Percentiles rank a stretch among this genome's conserved stretches.
These are phyloP conservation scores for Stramonita haemastoma DNA, from an alignment of 2,888 invertebrate species.

Conservation along the genomic window DNA sequence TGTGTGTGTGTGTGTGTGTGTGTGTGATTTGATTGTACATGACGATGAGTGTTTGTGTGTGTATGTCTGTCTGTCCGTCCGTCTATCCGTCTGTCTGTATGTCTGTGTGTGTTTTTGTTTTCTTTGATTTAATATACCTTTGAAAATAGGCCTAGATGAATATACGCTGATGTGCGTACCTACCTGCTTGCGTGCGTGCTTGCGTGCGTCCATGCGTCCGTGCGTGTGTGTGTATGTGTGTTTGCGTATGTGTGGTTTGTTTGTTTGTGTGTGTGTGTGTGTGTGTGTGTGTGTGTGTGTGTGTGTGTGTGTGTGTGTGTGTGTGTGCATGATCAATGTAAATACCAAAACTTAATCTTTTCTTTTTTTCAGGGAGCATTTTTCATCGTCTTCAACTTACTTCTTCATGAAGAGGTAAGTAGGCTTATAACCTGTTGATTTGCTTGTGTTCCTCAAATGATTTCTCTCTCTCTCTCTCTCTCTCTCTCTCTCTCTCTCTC, in stretches of 20 bases:
- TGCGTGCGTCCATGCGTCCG: no score
- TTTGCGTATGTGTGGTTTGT: no score
- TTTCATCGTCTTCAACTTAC: conserved; percentile 76
- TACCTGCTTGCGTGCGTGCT: no score
- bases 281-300: not conserved
- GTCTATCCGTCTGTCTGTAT: no score
- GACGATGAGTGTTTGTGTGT: no score
- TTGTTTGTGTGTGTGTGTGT: no score
- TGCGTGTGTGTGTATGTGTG: not conserved
- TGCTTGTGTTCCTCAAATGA: not conserved
- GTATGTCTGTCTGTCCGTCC: no score
- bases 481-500: not conserved
- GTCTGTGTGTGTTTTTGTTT: no score
- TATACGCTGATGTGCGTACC: no score
- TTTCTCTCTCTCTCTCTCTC: not conserved
- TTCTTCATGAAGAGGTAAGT: conserved; percentile 78
- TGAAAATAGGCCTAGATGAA: no score
- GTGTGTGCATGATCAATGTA: not conserved
- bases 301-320: not conserved
- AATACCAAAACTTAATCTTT: not conserved
- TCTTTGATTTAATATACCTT: no score
- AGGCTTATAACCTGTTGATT: not conserved
- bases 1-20: conserved; percentile 1
- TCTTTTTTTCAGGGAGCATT: conserved; percentile 74
- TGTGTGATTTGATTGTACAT: no score